A percentile compares a stretch with the other conserved stretches of the same genome.
Evolutionary conservation across 2,113 vertebrate species (phyloP).

Genomic region (Shinisaurus crocodilurus): DNA sequence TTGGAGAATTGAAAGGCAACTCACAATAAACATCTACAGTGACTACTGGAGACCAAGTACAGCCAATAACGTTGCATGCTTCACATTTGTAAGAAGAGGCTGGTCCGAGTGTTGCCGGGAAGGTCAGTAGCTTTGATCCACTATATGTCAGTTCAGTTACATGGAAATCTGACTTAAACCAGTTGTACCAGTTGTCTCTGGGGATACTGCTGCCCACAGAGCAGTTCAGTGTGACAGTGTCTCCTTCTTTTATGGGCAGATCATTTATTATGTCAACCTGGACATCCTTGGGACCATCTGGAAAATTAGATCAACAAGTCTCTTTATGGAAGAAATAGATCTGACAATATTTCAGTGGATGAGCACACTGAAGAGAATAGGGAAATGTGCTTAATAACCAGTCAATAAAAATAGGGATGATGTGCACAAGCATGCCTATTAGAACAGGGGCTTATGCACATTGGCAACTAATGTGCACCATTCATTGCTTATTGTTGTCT

Average conservation of each 20-base stretch:
- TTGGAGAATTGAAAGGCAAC: neutral
- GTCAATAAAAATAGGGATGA: neutral
- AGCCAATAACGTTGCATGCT: neutral
- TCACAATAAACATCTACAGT: neutral
- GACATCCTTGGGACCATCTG: slow-evolving; percentile 7
- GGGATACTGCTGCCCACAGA: neutral
- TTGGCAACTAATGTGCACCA: neutral
- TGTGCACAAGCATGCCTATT: neutral
- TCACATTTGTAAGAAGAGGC: neutral
- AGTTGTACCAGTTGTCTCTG: neutral
- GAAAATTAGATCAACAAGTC: neutral
- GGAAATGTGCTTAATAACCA: neutral
- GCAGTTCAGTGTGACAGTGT: neutral
- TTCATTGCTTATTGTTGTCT: neutral
- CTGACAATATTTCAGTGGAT: neutral
- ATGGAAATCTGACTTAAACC: neutral
- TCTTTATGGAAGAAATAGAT: neutral
- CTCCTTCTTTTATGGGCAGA: slow-evolving; percentile 1
- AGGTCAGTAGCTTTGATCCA: neutral
- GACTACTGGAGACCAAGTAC: neutral
- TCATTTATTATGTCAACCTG: neutral
- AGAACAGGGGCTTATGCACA: neutral
- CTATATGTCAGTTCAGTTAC: neutral
- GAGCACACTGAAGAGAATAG: too few species aligned
- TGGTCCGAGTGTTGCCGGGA: neutral